phyloP scores from a whole-genome alignment of 2,797 vertebrate genomes.

The Scomberomorus guttatus region DNA sequence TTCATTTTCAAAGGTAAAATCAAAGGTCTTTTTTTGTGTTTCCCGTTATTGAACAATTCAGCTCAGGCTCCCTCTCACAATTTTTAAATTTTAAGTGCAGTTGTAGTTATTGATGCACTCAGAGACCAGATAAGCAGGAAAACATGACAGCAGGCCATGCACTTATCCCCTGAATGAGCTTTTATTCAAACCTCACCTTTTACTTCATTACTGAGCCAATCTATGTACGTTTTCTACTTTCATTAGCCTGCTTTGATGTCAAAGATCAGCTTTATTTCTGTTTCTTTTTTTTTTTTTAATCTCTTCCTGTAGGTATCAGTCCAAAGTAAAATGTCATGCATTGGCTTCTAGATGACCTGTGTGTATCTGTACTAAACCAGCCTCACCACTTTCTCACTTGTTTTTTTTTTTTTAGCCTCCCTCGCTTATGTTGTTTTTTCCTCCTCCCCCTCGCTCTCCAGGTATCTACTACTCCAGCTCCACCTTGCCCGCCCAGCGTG shows the following conservation, averaged over 20 bases:
- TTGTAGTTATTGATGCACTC: neutral
- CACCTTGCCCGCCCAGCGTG: slow-evolving; percentile 94
- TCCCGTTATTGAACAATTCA: too few species aligned
- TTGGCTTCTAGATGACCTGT: neutral
- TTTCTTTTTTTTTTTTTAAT: neutral
- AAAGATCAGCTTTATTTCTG: neutral
- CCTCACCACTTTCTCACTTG: neutral
- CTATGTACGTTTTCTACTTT: neutral
- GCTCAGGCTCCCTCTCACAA: too few species aligned
- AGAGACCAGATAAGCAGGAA: neutral
- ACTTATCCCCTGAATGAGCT: neutral
- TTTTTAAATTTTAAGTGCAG: neutral
- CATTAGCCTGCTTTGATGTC: neutral
- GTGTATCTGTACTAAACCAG: neutral
- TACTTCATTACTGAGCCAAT: neutral
- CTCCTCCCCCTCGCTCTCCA: slow-evolving; percentile 19
- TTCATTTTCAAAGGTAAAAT: neutral
- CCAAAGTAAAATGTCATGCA: neutral
- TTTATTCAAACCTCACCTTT: neutral
- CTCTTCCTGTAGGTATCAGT: neutral
- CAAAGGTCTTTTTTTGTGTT: too few species aligned
- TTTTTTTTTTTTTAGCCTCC: neutral
- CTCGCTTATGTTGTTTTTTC: neutral
- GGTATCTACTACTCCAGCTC: slow-evolving; percentile 95
- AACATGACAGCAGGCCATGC: neutral